These are phyloP conservation scores for Chaetops frenatus DNA, from an alignment of 2,113 vertebrate genomes.

Conservation along the genomic window DNA sequence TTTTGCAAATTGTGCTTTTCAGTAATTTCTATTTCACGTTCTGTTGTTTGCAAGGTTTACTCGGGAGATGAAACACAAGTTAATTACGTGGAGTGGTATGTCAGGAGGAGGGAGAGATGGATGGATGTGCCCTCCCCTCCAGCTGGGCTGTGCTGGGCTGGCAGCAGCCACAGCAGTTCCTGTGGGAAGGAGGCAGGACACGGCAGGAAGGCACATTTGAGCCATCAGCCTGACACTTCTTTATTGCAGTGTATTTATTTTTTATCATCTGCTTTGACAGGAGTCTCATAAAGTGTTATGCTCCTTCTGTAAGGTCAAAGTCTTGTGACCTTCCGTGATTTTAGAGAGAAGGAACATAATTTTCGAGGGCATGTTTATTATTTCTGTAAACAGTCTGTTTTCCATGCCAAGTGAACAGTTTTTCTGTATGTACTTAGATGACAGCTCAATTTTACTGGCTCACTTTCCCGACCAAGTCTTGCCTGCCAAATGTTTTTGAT, in stretches of 20 bases:
- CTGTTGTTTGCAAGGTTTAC: neutral
- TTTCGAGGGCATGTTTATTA: constrained; percentile 47
- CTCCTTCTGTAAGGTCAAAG: constrained; percentile 41
- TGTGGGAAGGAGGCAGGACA: neutral
- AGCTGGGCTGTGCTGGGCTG: neutral
- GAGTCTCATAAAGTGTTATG: constrained; percentile 36
- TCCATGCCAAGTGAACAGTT: neutral
- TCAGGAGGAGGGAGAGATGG: neutral
- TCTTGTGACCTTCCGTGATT: constrained; percentile 27
- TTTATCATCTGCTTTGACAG: constrained; percentile 57
- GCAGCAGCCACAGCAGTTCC: neutral
- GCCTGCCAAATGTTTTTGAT: constrained; percentile 57
- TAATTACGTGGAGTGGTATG: neutral
- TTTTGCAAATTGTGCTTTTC: neutral
- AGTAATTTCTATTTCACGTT: neutral
- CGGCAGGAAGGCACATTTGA: neutral
- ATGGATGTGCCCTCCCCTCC: neutral
- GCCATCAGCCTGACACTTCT: constrained; percentile 43
- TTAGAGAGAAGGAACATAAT: constrained; percentile 14
- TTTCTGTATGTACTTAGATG: neutral
- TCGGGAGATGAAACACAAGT: constrained; percentile 26
- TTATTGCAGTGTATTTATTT: constrained; percentile 49
- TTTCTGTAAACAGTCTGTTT: constrained; percentile 45
- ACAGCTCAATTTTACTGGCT: constrained; percentile 49
- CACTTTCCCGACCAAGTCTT: neutral